Conservation (phyloP, 2,888 invertebrate species). For the Agapostemon virescens region DNA sequence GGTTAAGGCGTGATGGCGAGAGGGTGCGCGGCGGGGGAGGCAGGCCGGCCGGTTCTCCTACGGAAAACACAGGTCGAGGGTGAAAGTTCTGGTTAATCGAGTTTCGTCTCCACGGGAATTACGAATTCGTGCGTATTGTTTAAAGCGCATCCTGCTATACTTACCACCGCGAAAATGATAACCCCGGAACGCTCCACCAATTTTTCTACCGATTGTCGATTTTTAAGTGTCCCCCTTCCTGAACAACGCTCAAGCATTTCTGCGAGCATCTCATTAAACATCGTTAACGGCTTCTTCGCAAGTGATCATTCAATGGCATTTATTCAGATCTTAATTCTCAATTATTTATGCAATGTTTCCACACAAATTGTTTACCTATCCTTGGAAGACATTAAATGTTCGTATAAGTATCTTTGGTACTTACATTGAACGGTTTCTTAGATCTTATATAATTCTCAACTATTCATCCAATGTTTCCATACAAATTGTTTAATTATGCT, state of each 20-base stretch:
- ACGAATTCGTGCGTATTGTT: constrained; percentile 64
- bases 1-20: constrained; percentile 72
- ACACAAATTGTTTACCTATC: neutral
- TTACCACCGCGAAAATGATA: constrained; percentile 7
- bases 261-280: neutral
- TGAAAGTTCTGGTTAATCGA: constrained; percentile 62
- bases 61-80: constrained; percentile 65
- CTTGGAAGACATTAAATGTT: neutral
- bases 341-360: neutral
- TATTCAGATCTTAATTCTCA: neutral
- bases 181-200: neutral
- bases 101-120: constrained; percentile 69
- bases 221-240: neutral
- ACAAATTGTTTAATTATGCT: neutral
- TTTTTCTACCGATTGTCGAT: neutral
- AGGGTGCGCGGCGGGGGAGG: constrained; percentile 41
- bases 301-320: neutral
- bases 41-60: constrained; percentile 60
- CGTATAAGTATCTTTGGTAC: too few species aligned
- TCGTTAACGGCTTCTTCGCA: neutral
- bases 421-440: too few species aligned
- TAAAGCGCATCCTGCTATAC: constrained; percentile 40
- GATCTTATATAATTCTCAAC: too few species aligned
- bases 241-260: neutral
- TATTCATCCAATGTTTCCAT: neutral